Conservation (phyloP, 1,140 invertebrate genomes). For the Drosophila ananassae region DNA sequence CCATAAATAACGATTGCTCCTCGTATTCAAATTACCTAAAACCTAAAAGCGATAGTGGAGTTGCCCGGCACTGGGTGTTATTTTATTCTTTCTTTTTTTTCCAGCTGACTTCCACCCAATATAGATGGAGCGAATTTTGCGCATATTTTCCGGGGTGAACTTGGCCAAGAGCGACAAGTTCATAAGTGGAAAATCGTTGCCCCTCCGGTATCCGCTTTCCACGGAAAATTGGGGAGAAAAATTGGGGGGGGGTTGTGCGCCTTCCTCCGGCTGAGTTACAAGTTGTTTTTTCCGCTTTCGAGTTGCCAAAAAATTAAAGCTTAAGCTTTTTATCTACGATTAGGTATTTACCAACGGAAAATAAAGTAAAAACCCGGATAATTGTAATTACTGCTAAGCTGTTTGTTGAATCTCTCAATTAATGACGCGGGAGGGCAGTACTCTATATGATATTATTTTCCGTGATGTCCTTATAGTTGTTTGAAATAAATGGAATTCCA, state of each 20-base stretch:
- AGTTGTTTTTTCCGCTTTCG: slow-evolving; percentile 52
- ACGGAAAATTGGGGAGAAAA: background rate
- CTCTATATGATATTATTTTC: slow-evolving; percentile 6
- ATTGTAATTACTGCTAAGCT: background rate
- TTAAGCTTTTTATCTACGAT: slow-evolving; percentile 11
- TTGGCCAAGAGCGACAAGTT: slow-evolving; percentile 62
- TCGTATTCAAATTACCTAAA: slow-evolving; percentile 72
- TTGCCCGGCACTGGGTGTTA: slow-evolving; percentile 1
- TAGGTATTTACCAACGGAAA: background rate
- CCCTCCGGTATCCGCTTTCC: slow-evolving; percentile 13
- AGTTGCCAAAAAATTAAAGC: background rate
- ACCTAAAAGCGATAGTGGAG: slow-evolving; percentile 3
- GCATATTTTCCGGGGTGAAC: slow-evolving; percentile 21
- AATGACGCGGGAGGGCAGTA: background rate
- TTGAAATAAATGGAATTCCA: background rate
- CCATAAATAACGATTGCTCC: slow-evolving; percentile 72
- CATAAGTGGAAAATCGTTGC: slow-evolving; percentile 65
- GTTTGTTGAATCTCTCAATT: background rate
- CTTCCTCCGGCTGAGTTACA: slow-evolving; percentile 32
- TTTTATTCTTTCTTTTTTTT: background rate
- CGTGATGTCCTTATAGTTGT: too few species aligned
- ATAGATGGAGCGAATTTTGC: background rate
- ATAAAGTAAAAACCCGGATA: background rate
- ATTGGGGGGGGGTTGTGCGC: background rate
- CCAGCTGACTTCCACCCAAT: background rate